Evolutionary conservation across 2,113 vertebrate genomes (phyloP), one percentile per base, ranked within the genome.

Genomic region (Ageneiosus marmoratus): DNA sequence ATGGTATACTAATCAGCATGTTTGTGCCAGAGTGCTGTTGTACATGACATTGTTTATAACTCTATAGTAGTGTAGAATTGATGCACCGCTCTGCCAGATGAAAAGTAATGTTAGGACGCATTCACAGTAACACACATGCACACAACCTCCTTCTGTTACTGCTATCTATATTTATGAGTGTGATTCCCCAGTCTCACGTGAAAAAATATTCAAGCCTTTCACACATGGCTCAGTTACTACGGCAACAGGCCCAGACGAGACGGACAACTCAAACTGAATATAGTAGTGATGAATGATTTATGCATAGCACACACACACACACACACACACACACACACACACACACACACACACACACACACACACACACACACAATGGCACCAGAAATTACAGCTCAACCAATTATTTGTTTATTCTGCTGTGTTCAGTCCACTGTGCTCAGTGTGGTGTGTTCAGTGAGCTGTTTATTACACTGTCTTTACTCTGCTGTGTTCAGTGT

Each of bases 151-250:
- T 80, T 24, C 56, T 16, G 53, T 75, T 60, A 18, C 44, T 70
- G 69, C 46, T 62, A 79, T 83, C 58, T 83, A 84, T 82, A 73
- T 86, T 78, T 84, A 78, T 60, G 79, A 84, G 65, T 41, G 70
- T 69, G 58, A 82, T 79, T 87, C 73, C 80, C 70, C 67, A 84
- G 75, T 81, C 56, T 79, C 67, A 50, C 24, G 24, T 87, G 76
- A 78, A 87, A 41, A 74, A 82, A 85, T 76, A 85, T 83, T 87
- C 76, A 53, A 73, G 76, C 55, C 69, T 83, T 76, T 76, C 79
- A 73, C 79, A 0, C 74, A 55, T 2, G 2, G 13, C 50, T 79
- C 74, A 77, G 86, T 87, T 87, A 81, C 83, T 76, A 87, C 83
- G 77, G 83, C 81, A 85, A 87, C 86, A 77, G 55, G 62, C 77